A percentile compares a stretch with the other conserved stretches of the same genome.
Evolutionary conservation across 2,888 invertebrate species (phyloP).

Genomic region (Tetragnatha montana): DNA sequence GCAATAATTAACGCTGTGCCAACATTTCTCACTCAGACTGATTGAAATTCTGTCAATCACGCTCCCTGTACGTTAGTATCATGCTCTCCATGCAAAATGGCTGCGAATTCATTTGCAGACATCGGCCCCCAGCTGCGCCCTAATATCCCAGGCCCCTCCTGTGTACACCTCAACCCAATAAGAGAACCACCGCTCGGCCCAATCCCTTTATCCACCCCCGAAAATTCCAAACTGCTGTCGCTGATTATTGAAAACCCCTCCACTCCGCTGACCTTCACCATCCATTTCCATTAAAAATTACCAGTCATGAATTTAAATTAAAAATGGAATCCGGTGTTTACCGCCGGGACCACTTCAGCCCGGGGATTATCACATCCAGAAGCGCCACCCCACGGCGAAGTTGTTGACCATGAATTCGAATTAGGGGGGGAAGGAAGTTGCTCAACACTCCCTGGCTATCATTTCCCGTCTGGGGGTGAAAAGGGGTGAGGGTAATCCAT

Average conservation of each 20-base stretch:
- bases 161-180: neutral
- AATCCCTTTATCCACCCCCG: neutral
- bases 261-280: neutral
- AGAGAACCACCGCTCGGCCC: too few relatives aligned
- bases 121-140: too few relatives aligned
- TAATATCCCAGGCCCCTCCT: neutral
- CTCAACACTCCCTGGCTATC: neutral
- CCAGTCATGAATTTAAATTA: neutral
- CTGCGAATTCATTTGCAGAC: too few relatives aligned
- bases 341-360: neutral
- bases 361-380: neutral
- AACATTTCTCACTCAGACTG: too few relatives aligned
- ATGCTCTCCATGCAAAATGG: too few relatives aligned
- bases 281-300: neutral
- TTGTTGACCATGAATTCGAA: slow-evolving; percentile 46
- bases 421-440: slow-evolving; percentile 2
- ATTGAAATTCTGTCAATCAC: too few relatives aligned
- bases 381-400: neutral
- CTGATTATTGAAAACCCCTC: neutral
- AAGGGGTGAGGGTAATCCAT: slow-evolving; percentile 21
- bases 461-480: neutral
- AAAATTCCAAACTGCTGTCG: neutral
- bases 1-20: too few relatives aligned
- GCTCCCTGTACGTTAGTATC: too few relatives aligned
- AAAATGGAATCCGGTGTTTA: neutral